A percentile compares a stretch with the other conserved stretches of the same genome.
Conservation (phyloP, 2,888 invertebrate genomes). For the Calephelis perditalis region DNA sequence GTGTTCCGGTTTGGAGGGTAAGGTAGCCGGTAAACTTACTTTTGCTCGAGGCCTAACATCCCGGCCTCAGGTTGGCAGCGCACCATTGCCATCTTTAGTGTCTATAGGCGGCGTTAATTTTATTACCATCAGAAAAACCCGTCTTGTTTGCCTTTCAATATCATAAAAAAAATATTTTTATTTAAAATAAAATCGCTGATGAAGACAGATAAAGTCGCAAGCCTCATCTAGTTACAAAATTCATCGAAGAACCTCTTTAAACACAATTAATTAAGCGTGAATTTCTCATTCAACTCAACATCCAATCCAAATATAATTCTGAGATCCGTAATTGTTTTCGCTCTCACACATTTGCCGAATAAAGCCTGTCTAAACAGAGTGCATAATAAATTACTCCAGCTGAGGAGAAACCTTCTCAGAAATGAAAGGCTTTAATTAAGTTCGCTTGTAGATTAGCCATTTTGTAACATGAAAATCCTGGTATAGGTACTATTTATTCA, state of each 20-base stretch:
- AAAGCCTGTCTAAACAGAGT: constrained; percentile 12
- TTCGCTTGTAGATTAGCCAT: background rate
- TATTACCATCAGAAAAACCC: too few relatives aligned
- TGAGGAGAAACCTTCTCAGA: constrained; percentile 1
- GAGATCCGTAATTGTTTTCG: constrained; percentile 11
- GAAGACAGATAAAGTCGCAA: background rate
- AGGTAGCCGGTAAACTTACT: too few relatives aligned
- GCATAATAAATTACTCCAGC: constrained; percentile 9
- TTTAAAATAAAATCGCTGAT: background rate
- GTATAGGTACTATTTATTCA: too few relatives aligned
- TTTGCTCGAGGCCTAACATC: too few relatives aligned
- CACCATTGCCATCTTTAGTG: too few relatives aligned
- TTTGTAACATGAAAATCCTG: too few relatives aligned
- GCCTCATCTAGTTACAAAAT: background rate
- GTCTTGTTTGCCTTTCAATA: too few relatives aligned
- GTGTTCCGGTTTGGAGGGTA: too few relatives aligned
- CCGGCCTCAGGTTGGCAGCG: too few relatives aligned
- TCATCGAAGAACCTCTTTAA: background rate
- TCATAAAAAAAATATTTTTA: too few relatives aligned
- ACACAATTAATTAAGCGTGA: constrained; percentile 2
- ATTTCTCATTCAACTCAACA: constrained; percentile 7
- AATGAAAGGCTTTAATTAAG: constrained; percentile 4
- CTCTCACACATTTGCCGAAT: constrained; percentile 11
- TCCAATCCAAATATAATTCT: constrained; percentile 3
- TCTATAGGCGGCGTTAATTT: too few relatives aligned